Base-by-base conservation (phyloP, 1,140 invertebrate genomes). In the Phortica variegata region DNA sequence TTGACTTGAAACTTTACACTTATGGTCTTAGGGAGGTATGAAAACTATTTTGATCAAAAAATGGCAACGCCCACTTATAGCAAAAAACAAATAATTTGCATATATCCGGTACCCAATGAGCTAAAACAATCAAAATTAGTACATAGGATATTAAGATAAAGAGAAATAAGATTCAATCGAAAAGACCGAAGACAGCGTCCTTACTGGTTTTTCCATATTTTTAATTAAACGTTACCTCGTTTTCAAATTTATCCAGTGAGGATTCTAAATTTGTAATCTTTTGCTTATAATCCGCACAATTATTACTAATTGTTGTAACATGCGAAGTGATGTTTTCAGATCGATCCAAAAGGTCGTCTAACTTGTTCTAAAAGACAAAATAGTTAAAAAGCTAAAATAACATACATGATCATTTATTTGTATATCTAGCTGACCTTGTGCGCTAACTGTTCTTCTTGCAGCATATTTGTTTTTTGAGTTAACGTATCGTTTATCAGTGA, bases 321-420 rank as follows among this genome's bases (percentile, higher is more conserved):
- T 74, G 71, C 5, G 71, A 71, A 23, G 63, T 65, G 21, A 73
- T 56, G 29, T 73, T 74, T 31, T 70, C 55, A 19, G 60, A 65
- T 7, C 58, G 62, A 54, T 72, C 68, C 33, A 73, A 50, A 37
- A 68, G 43, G 17, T 70, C 70, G 32, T 69, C 65, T 40, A 73
- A 54, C 52, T 73, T 73, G 2, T 50, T 55, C 65, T 73, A 31
- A 16, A 32, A 49, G 43, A 53, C 48, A 18, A 29, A 31, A 39
- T 16, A 39, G 3, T 21, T 12, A 6, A n/a, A 13, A 21, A 20
- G 12, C n/a, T 3, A 39, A 39, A 41, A 15, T 6, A 20, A 3
- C 38, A 26, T 29, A 26, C 38, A 32, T 9, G 12, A 26, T 15
- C 10, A 29, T 8, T 45, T n/a, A 47, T 29, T 42, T 34, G 31